Conservation (phyloP, 64 coral and sea anemone species). For the Astreopora myriophthalma region DNA sequence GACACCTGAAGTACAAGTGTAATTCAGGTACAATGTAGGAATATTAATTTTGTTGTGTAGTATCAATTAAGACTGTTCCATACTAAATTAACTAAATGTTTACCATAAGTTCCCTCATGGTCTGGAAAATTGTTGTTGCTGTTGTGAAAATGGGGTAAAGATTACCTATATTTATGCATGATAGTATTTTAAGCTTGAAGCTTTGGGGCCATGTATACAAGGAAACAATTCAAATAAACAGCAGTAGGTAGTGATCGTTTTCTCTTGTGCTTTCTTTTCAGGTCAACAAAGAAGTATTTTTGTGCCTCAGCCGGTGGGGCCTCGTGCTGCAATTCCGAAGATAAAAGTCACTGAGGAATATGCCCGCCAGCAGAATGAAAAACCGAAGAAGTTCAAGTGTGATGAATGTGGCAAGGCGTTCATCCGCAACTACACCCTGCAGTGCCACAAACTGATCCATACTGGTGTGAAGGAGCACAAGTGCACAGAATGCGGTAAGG, state of each 20-base stretch:
- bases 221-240: too few relatives aligned
- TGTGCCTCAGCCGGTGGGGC: slow-evolving; percentile 73
- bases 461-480: slow-evolving; percentile 91
- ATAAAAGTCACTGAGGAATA: slow-evolving; percentile 96
- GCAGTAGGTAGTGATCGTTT: too few relatives aligned
- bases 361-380: slow-evolving; percentile 91
- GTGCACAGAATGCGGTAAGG: slow-evolving; percentile 86
- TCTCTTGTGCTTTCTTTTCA: background rate
- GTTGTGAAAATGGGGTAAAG: too few relatives aligned
- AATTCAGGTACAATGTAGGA: slow-evolving; percentile 51
- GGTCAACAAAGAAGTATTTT: slow-evolving; percentile 96
- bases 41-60: background rate
- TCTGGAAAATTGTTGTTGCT: too few relatives aligned
- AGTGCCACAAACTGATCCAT: slow-evolving; percentile 93
- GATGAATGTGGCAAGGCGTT: slow-evolving; percentile 90
- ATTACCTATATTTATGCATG: too few relatives aligned
- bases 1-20: slow-evolving; percentile 99
- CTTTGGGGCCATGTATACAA: too few relatives aligned
- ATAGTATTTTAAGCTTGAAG: too few relatives aligned
- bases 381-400: slow-evolving; percentile 98
- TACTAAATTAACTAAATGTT: background rate
- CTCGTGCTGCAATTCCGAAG: slow-evolving; percentile 72
- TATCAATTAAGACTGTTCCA: background rate
- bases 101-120: too few relatives aligned
- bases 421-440: slow-evolving; percentile 88